These are phyloP conservation scores for Rhincodon typus DNA, from an alignment of 2,797 vertebrate genomes.

Conservation along the genomic window DNA sequence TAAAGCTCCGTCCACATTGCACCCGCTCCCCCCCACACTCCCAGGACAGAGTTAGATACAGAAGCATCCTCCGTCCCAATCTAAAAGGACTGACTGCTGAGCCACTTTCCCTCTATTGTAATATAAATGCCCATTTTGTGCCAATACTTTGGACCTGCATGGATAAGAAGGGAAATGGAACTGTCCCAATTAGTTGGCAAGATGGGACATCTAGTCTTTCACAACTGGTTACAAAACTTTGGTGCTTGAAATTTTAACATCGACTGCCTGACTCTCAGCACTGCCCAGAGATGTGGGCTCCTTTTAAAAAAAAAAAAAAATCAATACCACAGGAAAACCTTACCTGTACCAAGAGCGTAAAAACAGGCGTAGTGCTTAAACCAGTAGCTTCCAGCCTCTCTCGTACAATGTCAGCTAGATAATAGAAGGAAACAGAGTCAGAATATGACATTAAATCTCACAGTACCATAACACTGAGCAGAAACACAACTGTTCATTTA, in stretches of 20 bases:
- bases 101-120: not conserved
- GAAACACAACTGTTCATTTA: not conserved
- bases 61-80: not conserved
- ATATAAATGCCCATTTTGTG: not conserved
- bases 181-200: not conserved
- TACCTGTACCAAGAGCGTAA: constrained; percentile 70
- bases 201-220: not conserved
- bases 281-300: no score
- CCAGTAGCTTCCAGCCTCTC: constrained; percentile 43
- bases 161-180: not conserved
- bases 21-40: not conserved
- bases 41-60: no score
- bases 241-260: not conserved
- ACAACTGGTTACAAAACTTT: not conserved
- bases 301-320: not conserved
- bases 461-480: not conserved
- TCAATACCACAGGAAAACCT: constrained; percentile 12
- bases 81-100: not conserved
- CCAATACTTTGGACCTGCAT: not conserved
- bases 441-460: not conserved
- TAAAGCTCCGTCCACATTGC: not conserved
- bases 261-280: no score
- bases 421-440: not conserved
- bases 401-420: constrained; percentile 52
- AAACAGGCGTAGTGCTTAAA: constrained; percentile 63